A percentile compares a stretch with the other conserved stretches of the same genome.
Evolutionary conservation across 2,888 invertebrate species (phyloP).

Genomic region (Drosophila barbarae): DNA sequence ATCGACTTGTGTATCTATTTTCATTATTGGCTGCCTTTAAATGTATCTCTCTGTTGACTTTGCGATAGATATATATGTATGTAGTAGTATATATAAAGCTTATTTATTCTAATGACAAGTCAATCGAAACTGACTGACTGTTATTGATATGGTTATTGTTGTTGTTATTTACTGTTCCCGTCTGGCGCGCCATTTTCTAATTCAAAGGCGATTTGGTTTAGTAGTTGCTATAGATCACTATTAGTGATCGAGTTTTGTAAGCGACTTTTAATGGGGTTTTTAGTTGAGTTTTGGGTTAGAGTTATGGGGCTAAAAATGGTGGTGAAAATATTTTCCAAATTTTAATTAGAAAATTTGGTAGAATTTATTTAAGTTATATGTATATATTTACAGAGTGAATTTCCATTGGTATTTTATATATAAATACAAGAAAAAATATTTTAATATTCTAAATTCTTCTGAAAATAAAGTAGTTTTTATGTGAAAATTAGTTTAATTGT

Average conservation of each 20-base stretch:
- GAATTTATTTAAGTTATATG: too few species aligned
- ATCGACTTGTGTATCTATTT: constrained; percentile 57
- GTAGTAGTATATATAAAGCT: constrained; percentile 4
- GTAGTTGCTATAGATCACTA: constrained; percentile 11
- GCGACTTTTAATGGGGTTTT: constrained; percentile 19
- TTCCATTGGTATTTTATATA: too few species aligned
- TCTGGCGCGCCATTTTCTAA: constrained; percentile 41
- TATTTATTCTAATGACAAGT: constrained; percentile 53
- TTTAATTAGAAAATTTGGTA: too few species aligned
- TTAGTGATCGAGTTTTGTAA: constrained; percentile 12
- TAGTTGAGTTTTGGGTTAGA: neutral
- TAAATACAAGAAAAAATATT: too few species aligned
- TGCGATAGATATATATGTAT: neutral
- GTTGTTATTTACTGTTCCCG: constrained; percentile 35
- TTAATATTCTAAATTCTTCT: too few species aligned
- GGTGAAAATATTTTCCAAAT: neutral
- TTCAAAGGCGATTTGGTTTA: constrained; percentile 28
- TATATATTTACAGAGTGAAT: too few species aligned
- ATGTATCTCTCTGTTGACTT: constrained; percentile 42
- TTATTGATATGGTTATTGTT: constrained; percentile 44
- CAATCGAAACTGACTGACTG: constrained; percentile 58
- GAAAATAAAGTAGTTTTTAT: neutral
- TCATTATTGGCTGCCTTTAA: constrained; percentile 67
- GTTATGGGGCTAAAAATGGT: too few species aligned
- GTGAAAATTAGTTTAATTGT: neutral